Evolutionary conservation across 1,140 invertebrate genomes (phyloP).

Genomic region (Drosophila dunni): DNA sequence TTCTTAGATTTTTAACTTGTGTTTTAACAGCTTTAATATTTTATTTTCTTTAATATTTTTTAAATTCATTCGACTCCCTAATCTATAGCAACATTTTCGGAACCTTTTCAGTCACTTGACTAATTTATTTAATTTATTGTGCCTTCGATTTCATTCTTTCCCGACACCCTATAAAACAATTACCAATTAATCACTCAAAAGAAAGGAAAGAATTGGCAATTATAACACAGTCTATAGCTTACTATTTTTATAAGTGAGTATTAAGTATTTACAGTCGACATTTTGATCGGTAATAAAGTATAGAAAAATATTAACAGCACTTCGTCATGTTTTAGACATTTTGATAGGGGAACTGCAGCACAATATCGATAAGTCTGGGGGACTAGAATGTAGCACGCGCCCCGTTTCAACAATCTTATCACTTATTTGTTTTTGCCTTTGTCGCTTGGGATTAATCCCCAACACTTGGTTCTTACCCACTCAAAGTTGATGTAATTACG

Average conservation of each 20-base stretch:
- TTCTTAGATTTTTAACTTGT: no score
- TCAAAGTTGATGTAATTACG: conserved; percentile 42
- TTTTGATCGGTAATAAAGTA: conserved; percentile 26
- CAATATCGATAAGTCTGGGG: conserved; percentile 24
- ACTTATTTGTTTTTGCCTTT: conserved; percentile 2
- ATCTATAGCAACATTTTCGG: not conserved
- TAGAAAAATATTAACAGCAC: conserved; percentile 13
- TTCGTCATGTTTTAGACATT: conserved; percentile 32
- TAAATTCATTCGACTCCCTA: no score
- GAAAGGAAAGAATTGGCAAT: not conserved
- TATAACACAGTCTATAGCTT: not conserved
- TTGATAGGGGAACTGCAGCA: conserved; percentile 26
- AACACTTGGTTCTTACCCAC: conserved; percentile 27
- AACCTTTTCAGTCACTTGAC: not conserved
- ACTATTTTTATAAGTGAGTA: not conserved
- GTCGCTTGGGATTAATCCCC: conserved; percentile 21
- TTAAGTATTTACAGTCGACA: conserved; percentile 7
- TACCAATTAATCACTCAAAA: not conserved
- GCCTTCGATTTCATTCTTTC: not conserved
- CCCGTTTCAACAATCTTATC: conserved; percentile 32
- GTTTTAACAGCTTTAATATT: not conserved
- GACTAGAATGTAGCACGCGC: conserved; percentile 34
- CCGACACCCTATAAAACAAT: conserved; percentile 5
- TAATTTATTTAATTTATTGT: not conserved
- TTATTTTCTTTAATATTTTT: not conserved